Base-by-base conservation (phyloP, 1,140 invertebrate genomes). In the Bombus balteatus region DNA sequence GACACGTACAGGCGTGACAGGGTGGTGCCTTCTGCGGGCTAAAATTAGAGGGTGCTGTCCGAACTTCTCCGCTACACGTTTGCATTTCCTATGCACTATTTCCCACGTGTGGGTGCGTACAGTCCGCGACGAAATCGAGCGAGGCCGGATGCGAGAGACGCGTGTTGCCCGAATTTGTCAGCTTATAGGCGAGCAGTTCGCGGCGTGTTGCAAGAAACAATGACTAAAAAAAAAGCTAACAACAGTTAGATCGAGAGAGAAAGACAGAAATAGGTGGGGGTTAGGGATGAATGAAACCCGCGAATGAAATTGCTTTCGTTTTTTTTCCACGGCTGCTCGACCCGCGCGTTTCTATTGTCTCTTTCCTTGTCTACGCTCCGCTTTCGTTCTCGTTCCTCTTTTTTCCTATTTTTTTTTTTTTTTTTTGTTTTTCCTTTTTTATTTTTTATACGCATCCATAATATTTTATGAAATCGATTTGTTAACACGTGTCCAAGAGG, bases 1-100 rank as follows among this genome's bases (percentile, higher is more conserved):
- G 88, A 90, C 86, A 92, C 89, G 90, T 89, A 87, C 80, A 87
- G 80, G 91, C 92, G 88, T 92, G 91, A 88, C 87, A 88, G 90
- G 86, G 89, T 93, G 89, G 91, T 93, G 92, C 91, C 92, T 91
- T 93, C 91, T 93, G 88, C 88, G 74, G 88, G 86, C 75, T 89
- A 82, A 93, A 93, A 93, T 93, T 93, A 93, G 90, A 93, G 91
- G 89, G 91, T 92, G 83, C 90, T 93, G 92, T 93, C 91, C 92
- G 88, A 93, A 93, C 89, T 92, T 92, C 89, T 92, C 86, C 85
- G 86, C 88, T 89, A 89, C 89, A 91, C 92, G 93, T 93, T 93
- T 93, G 93, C 91, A 93, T 93, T 93, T 93, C 90, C 93, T 92
- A 93, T 93, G 91, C 92, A 92, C 89, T 93, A 93, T 93, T 93